Conservation (phyloP, 2,888 invertebrate genomes). For the Dynastes hyllus region DNA sequence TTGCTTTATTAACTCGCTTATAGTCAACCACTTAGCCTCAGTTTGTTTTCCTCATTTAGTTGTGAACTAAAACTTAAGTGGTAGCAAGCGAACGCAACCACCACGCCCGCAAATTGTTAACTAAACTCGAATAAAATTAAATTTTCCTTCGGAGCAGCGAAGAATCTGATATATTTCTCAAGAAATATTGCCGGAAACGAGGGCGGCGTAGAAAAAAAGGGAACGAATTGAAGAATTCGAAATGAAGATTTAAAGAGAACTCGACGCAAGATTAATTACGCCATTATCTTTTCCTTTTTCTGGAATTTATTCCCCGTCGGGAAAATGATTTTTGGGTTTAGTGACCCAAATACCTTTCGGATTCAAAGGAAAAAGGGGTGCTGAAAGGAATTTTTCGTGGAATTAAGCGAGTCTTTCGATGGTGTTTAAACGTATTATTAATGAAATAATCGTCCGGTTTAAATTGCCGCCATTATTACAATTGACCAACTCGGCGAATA, state of each 20-base stretch:
- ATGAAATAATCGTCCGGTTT: constrained; percentile 15
- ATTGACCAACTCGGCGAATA: not conserved
- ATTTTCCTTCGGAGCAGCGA: not conserved
- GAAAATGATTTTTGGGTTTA: constrained; percentile 2
- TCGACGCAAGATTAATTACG: constrained; percentile 11
- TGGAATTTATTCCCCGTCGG: not conserved
- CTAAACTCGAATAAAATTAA: not conserved
- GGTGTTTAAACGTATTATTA: constrained; percentile 11
- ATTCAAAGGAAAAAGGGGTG: not conserved
- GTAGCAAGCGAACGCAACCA: not conserved
- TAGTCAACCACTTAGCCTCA: not conserved
- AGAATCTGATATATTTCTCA: not conserved
- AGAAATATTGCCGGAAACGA: not conserved
- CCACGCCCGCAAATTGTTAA: not conserved
- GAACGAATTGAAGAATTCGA: not conserved
- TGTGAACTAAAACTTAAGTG: not conserved
- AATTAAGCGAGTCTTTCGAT: not conserved
- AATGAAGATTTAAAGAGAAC: constrained; percentile 3
- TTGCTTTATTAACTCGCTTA: constrained; percentile 1
- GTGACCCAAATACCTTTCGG: constrained; percentile 4
- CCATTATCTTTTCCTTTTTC: constrained; percentile 16
- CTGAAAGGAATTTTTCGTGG: constrained; percentile 3
- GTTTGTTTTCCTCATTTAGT: constrained; percentile 6
- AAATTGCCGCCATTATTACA: constrained; percentile 8
- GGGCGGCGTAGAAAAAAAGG: not conserved